Base-by-base conservation (phyloP, 2,113 vertebrate genomes). In the Pedionomus torquatus region DNA sequence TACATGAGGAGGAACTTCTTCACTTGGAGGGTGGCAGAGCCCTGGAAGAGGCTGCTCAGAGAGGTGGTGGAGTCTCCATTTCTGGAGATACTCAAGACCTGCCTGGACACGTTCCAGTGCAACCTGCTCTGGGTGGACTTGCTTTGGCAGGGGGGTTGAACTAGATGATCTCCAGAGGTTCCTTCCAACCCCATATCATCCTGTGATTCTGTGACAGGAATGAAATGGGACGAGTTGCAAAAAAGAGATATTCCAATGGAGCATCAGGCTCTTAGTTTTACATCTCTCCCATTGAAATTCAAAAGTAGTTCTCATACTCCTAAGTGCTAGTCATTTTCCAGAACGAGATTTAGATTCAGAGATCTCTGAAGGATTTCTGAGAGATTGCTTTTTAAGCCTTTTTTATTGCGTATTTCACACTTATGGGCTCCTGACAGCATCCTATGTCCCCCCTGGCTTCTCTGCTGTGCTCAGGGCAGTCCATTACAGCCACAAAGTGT, bases 391-490 rank as follows among this genome's bases (percentile, higher is more conserved):
- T 80, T 52, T 43, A 52, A 30, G 4, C 25, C 39, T 58, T 49
- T 6, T 20, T 71, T 71, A 25, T 41, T 70, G 3, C 1, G 0
- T 68, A 3, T 61, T 83, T 87, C 44, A 44, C 0, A 4, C 46
- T 74, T 25, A 26, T 0, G 5, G 35, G 39, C 30, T 83, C 65
- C 69, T 78, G 55, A 10, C 28, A 75, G 39, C 46, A 39, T 85
- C 61, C 51, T 80, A 10, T 44, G 46, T 71, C 63, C 69, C 68
- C 44, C 3, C 21, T 41, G 13, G 12, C 64, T 87, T 70, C 80
- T 71, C 43, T 11, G 2, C 43, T 4, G 0, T 51, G 23, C 39
- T 51, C 33, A 7, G 7, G 51, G 4, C 60, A 24, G 18, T 28
- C 49, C 24, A 3, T 15, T 75, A 13, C 60, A 78, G 37, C 26